phyloP scores from a whole-genome alignment of 2,797 vertebrate species.

The Sebastes cheni region DNA sequence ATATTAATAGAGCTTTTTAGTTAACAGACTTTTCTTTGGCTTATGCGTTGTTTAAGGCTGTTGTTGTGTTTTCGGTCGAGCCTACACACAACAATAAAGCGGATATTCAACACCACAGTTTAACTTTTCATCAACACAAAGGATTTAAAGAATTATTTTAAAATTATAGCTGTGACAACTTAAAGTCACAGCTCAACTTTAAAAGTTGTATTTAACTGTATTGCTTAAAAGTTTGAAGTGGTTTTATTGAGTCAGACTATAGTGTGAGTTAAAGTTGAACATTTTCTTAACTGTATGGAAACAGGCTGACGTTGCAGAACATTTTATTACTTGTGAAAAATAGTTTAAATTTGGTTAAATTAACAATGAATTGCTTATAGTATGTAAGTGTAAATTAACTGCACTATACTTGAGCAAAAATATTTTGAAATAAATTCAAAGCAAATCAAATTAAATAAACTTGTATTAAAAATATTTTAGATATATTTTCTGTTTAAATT shows the following conservation, averaged over 20 bases:
- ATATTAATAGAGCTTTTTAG: neutral
- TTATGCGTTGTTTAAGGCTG: neutral
- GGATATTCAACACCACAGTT: conserved; percentile 7
- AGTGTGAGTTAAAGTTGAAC: neutral
- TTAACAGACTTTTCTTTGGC: conserved; percentile 4
- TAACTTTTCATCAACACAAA: conserved; percentile 1
- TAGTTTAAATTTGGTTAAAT: neutral
- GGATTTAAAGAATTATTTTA: neutral
- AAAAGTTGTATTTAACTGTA: neutral
- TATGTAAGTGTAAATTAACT: neutral
- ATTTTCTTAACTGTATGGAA: neutral
- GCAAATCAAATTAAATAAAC: neutral
- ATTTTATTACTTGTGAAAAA: conserved; percentile 15
- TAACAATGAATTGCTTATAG: neutral
- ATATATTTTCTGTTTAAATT: neutral
- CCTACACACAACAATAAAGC: conserved; percentile 2
- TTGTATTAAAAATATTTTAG: neutral
- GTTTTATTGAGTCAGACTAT: neutral
- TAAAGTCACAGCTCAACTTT: neutral
- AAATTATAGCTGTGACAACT: neutral
- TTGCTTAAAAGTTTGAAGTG: neutral
- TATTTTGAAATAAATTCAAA: neutral
- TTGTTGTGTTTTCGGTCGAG: neutral
- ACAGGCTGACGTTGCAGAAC: neutral
- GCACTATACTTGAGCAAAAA: neutral